These are phyloP conservation scores for Cyclina sinensis DNA, from an alignment of 1,140 invertebrate species.

Conservation along the genomic window DNA sequence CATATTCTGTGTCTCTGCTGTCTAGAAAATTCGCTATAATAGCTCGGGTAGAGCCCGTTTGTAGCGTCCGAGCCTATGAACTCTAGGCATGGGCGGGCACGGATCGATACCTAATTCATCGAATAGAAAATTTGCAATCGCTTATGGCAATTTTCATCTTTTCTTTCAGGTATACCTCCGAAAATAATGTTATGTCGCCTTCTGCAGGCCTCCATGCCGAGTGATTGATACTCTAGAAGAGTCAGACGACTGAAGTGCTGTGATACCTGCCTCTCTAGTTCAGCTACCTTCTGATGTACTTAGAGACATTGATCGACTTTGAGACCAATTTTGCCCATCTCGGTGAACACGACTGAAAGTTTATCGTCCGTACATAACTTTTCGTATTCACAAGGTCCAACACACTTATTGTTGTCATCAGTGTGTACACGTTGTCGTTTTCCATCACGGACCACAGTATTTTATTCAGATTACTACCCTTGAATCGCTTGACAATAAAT, in stretches of 20 bases:
- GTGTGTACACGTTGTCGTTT: too few relatives aligned
- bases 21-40: slow-evolving; percentile 15
- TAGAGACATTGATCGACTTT: slow-evolving; percentile 3
- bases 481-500: too few relatives aligned
- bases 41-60: not conserved
- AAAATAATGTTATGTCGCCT: slow-evolving; percentile 15
- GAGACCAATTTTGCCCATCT: not conserved
- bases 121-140: not conserved
- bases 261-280: not conserved
- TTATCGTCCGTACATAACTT: slow-evolving; percentile 3
- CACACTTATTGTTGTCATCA: too few relatives aligned
- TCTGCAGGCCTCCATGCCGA: not conserved
- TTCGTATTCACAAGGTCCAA: too few relatives aligned
- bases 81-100: not conserved
- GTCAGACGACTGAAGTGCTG: not conserved
- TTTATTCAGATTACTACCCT: too few relatives aligned
- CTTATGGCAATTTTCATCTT: not conserved
- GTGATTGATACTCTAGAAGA: not conserved
- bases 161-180: not conserved
- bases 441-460: too few relatives aligned
- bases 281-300: not conserved
- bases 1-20: not conserved
- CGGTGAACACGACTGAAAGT: not conserved
- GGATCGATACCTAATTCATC: not conserved
- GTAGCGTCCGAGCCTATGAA: not conserved